Evolutionary conservation across 2,888 invertebrate genomes (phyloP), one percentile per base, ranked within the genome.

Genomic region (Aleiodes alternator): DNA sequence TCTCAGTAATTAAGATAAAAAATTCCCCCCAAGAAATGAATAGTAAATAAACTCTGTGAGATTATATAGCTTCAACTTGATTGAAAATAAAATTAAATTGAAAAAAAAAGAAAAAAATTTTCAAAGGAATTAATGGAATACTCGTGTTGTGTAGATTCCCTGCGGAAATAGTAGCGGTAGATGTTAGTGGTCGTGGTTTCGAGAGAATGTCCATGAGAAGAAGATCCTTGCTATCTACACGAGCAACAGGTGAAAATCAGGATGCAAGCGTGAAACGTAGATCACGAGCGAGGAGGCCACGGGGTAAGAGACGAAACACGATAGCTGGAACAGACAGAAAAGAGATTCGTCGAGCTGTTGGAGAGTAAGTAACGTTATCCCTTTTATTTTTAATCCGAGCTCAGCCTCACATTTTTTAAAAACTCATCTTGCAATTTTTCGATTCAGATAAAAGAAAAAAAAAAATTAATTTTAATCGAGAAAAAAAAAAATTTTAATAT

Each of bases 271-370:
- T 94, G 76, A 94, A 94, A 87, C 92, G 95, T 83, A 91, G 94
- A 83, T 94, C 94, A 72, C 92, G 94, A 86, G 92, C 93, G 69
- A 92, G 95, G 84, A 94, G 95, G 90, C 94, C 95, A 80, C 92
- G 96, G 83, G 95, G 94, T 90, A 95, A 95, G 91, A 92, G 96
- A 91, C 93, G 97, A 89, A 97, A 97, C 90, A 97, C 97, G 86
- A 94, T 97, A 88, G 96, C 96, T 84, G 96, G 96, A 90, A 96
- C 95, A 85, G 96, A 96, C 92, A 95, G 96, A 89, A 96, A 95
- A 91, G 96, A 96, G 92, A 95, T 96, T 90, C 93, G 94, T 90
- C 94, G 95, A 90, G 96, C 96, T 87, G 92, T 95, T 86, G 94
- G 94, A 91, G 95, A 95, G 96, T 96, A 92, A 93, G 95, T 93